Conservation (phyloP, 2,797 vertebrate species). For the Cottoperca gobio region DNA sequence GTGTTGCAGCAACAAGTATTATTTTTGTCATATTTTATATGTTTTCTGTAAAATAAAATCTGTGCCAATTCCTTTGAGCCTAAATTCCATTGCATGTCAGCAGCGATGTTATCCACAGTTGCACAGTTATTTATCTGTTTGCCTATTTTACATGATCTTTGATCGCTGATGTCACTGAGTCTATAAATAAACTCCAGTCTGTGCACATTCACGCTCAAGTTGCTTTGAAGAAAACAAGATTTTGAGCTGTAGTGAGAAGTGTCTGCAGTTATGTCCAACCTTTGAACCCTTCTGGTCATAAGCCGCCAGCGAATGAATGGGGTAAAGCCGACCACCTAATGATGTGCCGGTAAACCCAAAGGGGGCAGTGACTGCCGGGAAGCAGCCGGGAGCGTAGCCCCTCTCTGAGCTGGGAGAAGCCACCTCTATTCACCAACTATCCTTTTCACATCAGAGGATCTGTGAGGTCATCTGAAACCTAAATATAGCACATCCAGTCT, state of each 20-base stretch:
- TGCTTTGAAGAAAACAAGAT: conserved; percentile 38
- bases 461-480: conserved; percentile 64
- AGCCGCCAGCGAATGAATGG: conserved; percentile 53
- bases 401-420: conserved; percentile 20
- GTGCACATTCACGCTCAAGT: conserved; percentile 51
- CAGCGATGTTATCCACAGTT: not conserved
- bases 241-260: conserved; percentile 29
- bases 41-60: not conserved
- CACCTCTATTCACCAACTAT: conserved; percentile 48
- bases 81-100: not conserved
- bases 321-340: conserved; percentile 55
- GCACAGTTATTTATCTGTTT: not conserved
- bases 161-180: conserved; percentile 37
- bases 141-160: conserved; percentile 40
- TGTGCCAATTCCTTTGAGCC: not conserved
- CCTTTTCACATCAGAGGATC: conserved; percentile 51
- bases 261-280: conserved; percentile 42
- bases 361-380: conserved; percentile 80
- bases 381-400: conserved; percentile 53
- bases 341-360: conserved; percentile 71
- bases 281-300: conserved; percentile 43
- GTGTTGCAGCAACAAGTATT: no score
- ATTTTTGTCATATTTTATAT: no score
- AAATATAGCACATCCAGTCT: conserved; percentile 62
- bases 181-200: conserved; percentile 63